Conservation (phyloP, 2,888 invertebrate species). For the Octonoba sinensis region DNA sequence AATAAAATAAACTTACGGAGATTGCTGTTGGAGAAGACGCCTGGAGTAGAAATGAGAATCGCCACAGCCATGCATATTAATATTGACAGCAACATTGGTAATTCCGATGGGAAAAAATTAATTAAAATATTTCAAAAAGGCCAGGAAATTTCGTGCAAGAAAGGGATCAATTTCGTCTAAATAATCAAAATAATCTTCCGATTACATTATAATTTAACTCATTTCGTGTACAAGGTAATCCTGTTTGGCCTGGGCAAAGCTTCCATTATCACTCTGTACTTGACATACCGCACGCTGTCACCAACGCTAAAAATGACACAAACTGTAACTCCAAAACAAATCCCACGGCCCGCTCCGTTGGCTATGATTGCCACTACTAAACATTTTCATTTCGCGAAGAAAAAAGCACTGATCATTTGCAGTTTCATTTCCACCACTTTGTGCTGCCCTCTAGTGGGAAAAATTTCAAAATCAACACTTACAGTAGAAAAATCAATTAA, state of each 20-base stretch:
- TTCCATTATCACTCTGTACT: slow-evolving; percentile 10
- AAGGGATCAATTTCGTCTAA: too few species aligned
- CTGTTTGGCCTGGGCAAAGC: background rate
- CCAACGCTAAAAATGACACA: slow-evolving; percentile 28
- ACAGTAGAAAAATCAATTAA: background rate
- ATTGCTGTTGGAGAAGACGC: slow-evolving; percentile 48
- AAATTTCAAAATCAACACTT: background rate
- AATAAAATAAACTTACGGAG: slow-evolving; percentile 42
- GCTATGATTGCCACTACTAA: slow-evolving; percentile 25
- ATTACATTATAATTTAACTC: background rate
- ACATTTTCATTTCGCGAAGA: slow-evolving; percentile 24
- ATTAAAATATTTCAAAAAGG: slow-evolving; percentile 21
- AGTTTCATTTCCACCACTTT: background rate
- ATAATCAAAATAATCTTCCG: too few species aligned
- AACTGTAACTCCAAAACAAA: slow-evolving; percentile 6
- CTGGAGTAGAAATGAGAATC: slow-evolving; percentile 34
- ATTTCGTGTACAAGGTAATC: background rate
- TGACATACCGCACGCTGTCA: slow-evolving; percentile 43
- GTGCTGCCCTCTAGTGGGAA: slow-evolving; percentile 15
- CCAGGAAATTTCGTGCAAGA: slow-evolving; percentile 18
- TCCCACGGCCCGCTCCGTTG: slow-evolving; percentile 19
- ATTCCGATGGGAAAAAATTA: slow-evolving; percentile 20
- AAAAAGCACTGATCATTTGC: slow-evolving; percentile 46
- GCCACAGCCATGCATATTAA: slow-evolving; percentile 46
- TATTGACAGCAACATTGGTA: slow-evolving; percentile 51